Conservation (phyloP, 2,113 vertebrate genomes). For the Pelobates fuscus region DNA sequence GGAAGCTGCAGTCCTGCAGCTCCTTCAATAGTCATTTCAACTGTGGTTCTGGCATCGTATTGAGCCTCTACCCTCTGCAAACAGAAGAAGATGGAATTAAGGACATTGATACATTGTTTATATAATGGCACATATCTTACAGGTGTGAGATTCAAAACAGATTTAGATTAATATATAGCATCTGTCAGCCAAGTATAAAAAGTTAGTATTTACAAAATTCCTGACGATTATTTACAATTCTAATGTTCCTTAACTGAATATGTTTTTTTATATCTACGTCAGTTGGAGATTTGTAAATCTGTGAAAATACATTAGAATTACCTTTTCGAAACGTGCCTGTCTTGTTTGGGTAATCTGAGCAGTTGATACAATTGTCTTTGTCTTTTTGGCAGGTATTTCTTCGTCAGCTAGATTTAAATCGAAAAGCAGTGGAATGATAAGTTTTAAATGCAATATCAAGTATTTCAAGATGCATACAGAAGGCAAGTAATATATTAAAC, state of each 20-base stretch:
- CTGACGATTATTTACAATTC: no score
- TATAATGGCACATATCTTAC: neutral
- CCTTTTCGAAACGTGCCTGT: constrained; percentile 88
- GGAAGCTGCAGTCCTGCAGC: constrained; percentile 80
- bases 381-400: constrained; percentile 92
- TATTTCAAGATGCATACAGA: neutral
- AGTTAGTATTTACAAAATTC: no score
- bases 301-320: constrained; percentile 65
- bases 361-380: constrained; percentile 88
- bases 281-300: no score
- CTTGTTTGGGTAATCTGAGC: constrained; percentile 89
- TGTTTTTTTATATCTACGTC: no score
- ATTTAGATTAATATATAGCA: no score
- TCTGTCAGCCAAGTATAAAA: no score
- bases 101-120: neutral
- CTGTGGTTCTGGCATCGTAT: constrained; percentile 82
- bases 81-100: constrained; percentile 9
- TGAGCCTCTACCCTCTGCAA: constrained; percentile 84
- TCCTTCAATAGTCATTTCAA: constrained; percentile 86
- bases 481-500: no score
- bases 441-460: neutral
- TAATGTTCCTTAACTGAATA: no score
- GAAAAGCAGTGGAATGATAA: neutral
- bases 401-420: constrained; percentile 81
- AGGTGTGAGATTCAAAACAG: no score